Evolutionary conservation across 1,140 invertebrate genomes (phyloP).

Genomic region (Polypedilum vanderplanki): DNA sequence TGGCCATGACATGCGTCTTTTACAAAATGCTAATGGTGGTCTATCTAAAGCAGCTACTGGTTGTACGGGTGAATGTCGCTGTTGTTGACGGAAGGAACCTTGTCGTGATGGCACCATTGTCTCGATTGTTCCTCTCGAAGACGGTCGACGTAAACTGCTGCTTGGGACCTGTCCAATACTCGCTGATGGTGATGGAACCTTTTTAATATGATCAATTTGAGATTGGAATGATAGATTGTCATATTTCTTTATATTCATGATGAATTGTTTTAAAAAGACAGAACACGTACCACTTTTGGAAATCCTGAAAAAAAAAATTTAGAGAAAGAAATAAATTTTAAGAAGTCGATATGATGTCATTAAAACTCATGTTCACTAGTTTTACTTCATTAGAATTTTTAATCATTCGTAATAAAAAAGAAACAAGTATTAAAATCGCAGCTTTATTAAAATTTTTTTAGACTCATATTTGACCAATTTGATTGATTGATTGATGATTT

Average conservation of each 20-base stretch:
- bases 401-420: too few species aligned
- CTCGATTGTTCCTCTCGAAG: conserved; percentile 49
- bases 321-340: too few species aligned
- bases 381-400: too few species aligned
- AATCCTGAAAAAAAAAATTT: conserved; percentile 37
- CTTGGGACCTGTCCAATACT: conserved; percentile 44
- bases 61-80: conserved; percentile 42
- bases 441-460: too few species aligned
- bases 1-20: conserved; percentile 67
- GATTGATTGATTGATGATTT: too few species aligned
- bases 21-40: conserved; percentile 61
- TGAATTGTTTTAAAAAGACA: too few species aligned
- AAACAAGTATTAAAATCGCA: too few species aligned
- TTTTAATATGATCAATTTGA: too few species aligned
- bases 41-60: conserved; percentile 46
- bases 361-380: too few species aligned
- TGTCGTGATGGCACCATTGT: conserved; percentile 51
- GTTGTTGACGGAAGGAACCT: conserved; percentile 53
- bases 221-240: conserved; percentile 35
- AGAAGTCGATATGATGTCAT: too few species aligned
- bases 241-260: neutral
- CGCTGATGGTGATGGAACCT: conserved; percentile 58
- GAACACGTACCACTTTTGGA: conserved; percentile 36
- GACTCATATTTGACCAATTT: too few species aligned
- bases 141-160: conserved; percentile 41